These are phyloP conservation scores for Scleropages formosus DNA, from an alignment of 2,797 vertebrate species.

Conservation along the genomic window DNA sequence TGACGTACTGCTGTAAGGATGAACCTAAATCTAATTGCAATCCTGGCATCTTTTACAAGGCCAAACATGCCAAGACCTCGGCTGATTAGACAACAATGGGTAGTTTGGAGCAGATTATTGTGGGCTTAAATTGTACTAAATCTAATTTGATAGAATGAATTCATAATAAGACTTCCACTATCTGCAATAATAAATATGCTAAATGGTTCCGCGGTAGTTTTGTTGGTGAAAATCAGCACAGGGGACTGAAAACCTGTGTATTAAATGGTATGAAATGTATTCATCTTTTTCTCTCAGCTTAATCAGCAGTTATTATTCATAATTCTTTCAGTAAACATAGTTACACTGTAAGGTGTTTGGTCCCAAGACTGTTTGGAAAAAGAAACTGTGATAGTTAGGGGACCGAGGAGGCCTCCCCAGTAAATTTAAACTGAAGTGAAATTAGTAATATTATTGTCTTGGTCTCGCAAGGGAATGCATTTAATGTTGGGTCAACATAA, in stretches of 20 bases:
- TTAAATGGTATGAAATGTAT: not conserved
- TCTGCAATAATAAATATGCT: not conserved
- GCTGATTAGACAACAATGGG: not conserved
- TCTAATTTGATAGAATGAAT: constrained; percentile 1
- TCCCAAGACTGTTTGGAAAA: not conserved
- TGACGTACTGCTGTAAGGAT: too few relatives aligned
- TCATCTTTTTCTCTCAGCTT: not conserved
- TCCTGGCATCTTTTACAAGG: not conserved
- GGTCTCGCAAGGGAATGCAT: not conserved
- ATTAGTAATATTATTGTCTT: not conserved
- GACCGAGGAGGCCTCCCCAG: not conserved
- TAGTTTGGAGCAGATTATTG: constrained; percentile 8
- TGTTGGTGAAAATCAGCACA: not conserved
- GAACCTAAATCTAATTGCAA: too few relatives aligned
- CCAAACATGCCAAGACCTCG: not conserved
- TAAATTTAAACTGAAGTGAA: not conserved
- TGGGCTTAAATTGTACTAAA: not conserved
- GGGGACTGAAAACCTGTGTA: not conserved
- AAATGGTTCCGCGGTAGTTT: not conserved
- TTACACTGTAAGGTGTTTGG: not conserved
- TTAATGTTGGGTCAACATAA: too few relatives aligned
- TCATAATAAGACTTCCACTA: not conserved
- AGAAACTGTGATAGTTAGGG: not conserved
- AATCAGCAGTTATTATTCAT: not conserved
- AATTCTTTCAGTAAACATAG: not conserved